These are phyloP conservation scores for Eupithecia exiguata DNA, from an alignment of 2,888 invertebrate genomes.

Conservation along the genomic window DNA sequence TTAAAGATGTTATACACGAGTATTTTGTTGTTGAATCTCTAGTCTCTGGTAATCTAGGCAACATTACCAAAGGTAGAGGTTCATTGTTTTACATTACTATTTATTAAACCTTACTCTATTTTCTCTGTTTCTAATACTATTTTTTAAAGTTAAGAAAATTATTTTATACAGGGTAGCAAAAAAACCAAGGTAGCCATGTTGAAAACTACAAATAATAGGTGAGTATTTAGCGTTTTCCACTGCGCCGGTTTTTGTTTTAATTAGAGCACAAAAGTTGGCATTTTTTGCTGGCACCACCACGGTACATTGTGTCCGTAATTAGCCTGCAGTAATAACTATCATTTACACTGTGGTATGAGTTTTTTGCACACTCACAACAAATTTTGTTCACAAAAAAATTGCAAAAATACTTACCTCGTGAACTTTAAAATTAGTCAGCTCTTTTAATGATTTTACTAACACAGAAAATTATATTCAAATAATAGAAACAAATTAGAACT, in stretches of 20 bases:
- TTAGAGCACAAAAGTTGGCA: constrained; percentile 24
- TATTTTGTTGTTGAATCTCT: too few species aligned
- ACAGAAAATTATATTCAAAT: too few species aligned
- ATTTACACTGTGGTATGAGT: constrained; percentile 13
- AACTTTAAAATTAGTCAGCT: neutral
- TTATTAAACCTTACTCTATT: too few species aligned
- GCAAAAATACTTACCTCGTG: neutral
- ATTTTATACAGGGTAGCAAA: neutral
- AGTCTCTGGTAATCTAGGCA: too few species aligned
- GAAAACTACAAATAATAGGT: neutral
- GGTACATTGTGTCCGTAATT: constrained; percentile 30
- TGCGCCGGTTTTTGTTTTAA: constrained; percentile 17
- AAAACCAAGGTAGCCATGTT: neutral
- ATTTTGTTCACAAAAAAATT: neutral
- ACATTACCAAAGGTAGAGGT: too few species aligned
- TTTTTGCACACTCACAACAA: neutral
- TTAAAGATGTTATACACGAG: too few species aligned
- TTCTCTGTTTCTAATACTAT: too few species aligned
- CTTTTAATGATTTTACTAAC: too few species aligned
- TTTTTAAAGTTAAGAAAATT: neutral
- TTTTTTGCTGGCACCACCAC: constrained; percentile 16
- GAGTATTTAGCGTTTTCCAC: neutral
- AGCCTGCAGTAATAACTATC: constrained; percentile 24
- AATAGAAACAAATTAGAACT: too few species aligned
- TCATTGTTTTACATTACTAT: neutral